Evolutionary conservation across 2,888 invertebrate genomes (phyloP), one percentile per base, ranked within the genome.

Genomic region (Microchrysa polita): DNA sequence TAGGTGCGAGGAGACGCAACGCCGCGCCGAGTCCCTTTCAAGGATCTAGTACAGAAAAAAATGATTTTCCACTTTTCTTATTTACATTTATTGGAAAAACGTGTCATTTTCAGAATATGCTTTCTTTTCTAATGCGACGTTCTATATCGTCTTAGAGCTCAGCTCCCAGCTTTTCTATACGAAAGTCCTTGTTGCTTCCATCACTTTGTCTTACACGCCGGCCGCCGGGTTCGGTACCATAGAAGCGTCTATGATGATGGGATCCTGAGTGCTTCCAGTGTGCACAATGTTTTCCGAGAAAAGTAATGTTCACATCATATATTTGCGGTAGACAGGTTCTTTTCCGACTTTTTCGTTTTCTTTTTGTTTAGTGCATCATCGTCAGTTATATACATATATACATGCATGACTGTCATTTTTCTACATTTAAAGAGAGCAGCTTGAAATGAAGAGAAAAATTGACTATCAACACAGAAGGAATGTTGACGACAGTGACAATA

Each of bases 11-110:
- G 27, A 34, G 27, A 34, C 27, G 27, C 27, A 34, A 2, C 27
- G 27, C 7, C 27, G 4, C 27, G 27, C 27, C 27, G 27, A 34
- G n/a, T n/a, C n/a, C n/a, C n/a, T n/a, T n/a, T n/a, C n/a, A n/a
- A n/a, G 27, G 7, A 7, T 34, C 4, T 7, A 48, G 48, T n/a
- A 48, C n/a, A n/a, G n/a, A n/a, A 23, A 59, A 65, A 65, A 65
- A 48, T 44, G 65, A 65, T 65, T 65, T 48, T 22, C 48, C 16
- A 48, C 65, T 22, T 65, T 44, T 65, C 65, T 65, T 65, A 65
- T 65, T 48, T 48, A 48, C 65, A 65, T 65, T 65, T 65, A 65
- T 65, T 65, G 65, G 48, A 48, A 65, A 65, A 65, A 65, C 65
- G 65, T 65, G 65, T 65, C 48, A 44, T 61, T 65, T 65, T 44